phyloP scores from a whole-genome alignment of 2,797 vertebrate species.

The Aeoliscus strigatus region DNA sequence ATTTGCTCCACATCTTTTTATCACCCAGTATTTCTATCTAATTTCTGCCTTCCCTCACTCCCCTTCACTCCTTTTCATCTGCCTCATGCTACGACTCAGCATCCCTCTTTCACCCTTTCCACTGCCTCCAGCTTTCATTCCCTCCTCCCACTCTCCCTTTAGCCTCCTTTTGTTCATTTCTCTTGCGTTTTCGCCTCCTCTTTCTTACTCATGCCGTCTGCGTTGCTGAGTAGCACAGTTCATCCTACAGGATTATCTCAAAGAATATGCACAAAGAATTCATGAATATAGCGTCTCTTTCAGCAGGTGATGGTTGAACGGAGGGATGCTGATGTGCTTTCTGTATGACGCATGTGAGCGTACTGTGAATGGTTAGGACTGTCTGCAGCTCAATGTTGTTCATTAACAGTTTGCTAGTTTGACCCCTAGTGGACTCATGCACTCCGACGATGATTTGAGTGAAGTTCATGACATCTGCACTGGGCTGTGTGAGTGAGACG shows the following conservation, averaged over 20 bases:
- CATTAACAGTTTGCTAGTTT: too few relatives aligned
- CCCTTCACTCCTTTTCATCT: slow-evolving; percentile 1
- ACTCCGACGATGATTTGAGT: too few relatives aligned
- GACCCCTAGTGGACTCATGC: too few relatives aligned
- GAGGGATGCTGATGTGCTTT: slow-evolving; percentile 4
- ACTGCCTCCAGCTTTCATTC: slow-evolving; percentile 2
- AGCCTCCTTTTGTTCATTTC: background rate
- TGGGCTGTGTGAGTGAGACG: too few relatives aligned
- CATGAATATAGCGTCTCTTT: too few relatives aligned
- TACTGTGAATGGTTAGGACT: too few relatives aligned
- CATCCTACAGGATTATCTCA: slow-evolving; percentile 14
- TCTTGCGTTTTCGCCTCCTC: background rate
- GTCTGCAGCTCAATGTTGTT: too few relatives aligned
- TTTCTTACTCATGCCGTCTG: slow-evolving; percentile 1
- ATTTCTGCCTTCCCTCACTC: background rate
- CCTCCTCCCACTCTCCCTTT: background rate
- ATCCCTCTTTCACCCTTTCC: slow-evolving; percentile 10
- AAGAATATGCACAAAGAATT: slow-evolving; percentile 11
- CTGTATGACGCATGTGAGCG: slow-evolving; percentile 10
- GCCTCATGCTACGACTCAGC: slow-evolving; percentile 5
- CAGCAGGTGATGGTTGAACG: too few relatives aligned
- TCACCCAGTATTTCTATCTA: background rate
- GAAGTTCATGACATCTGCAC: too few relatives aligned
- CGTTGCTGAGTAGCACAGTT: slow-evolving; percentile 9
- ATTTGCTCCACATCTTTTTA: slow-evolving; percentile 15